Conservation (phyloP, 2,797 vertebrate species). For the Falco columbarius region DNA sequence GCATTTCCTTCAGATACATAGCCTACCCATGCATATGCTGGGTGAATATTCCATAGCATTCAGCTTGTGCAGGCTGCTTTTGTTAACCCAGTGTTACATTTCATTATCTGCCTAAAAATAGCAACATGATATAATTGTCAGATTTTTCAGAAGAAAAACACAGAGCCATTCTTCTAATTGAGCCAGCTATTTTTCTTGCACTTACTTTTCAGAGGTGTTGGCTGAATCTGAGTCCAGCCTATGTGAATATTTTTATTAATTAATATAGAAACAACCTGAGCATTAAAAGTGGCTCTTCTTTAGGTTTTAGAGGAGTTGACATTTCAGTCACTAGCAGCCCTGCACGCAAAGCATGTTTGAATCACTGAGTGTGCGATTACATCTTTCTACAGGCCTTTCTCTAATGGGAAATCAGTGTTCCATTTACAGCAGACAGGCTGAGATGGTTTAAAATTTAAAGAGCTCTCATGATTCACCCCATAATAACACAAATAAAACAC, state of each 20-base stretch:
- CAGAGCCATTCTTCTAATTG: background rate
- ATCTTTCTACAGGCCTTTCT: constrained; percentile 15
- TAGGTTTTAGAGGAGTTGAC: background rate
- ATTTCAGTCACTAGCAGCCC: background rate
- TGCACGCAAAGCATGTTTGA: background rate
- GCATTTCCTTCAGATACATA: background rate
- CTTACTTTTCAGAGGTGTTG: background rate
- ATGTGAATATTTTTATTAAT: background rate
- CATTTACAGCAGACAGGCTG: background rate
- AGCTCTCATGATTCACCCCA: background rate
- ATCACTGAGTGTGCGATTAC: background rate
- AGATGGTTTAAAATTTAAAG: background rate
- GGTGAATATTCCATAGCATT: background rate
- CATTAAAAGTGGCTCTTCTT: background rate
- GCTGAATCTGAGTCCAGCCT: background rate
- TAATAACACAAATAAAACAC: background rate
- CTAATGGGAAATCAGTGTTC: background rate
- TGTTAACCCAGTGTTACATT: constrained; percentile 17
- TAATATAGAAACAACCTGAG: background rate
- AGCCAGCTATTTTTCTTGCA: background rate
- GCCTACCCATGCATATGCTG: background rate
- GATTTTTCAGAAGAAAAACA: background rate
- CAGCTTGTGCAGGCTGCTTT: background rate
- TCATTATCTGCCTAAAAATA: constrained; percentile 28
- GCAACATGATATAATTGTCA: background rate